phyloP scores from a whole-genome alignment of 2,113 vertebrate species.

The Calcarius ornatus region DNA sequence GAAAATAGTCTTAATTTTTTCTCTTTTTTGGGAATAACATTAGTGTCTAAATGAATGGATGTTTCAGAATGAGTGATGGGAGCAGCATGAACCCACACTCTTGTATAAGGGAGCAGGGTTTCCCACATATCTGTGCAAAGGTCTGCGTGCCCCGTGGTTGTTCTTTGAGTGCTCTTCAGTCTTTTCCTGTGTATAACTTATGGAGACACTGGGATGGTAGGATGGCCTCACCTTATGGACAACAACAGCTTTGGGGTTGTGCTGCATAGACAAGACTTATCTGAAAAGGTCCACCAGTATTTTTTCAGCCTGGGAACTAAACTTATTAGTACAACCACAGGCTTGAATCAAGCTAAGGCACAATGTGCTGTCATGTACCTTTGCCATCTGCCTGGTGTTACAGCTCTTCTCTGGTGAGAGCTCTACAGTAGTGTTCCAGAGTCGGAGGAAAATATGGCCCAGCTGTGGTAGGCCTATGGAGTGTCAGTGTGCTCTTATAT shows the following conservation, averaged over 20 bases:
- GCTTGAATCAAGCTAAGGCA: background rate
- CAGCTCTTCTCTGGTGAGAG: background rate
- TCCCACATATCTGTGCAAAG: background rate
- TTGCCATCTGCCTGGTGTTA: background rate
- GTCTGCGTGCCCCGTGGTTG: background rate
- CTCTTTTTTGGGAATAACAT: background rate
- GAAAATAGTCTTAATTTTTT: accelerated
- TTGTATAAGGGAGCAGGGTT: background rate
- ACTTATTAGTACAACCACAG: accelerated
- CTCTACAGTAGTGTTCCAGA: background rate
- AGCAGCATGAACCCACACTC: background rate
- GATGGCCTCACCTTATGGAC: background rate
- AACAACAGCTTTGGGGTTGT: background rate
- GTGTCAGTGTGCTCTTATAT: background rate
- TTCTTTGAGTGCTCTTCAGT: background rate
- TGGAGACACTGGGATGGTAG: background rate
- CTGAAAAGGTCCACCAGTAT: background rate
- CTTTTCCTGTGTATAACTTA: accelerated
- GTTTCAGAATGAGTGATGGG: background rate
- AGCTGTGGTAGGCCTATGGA: background rate
- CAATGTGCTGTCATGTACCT: background rate
- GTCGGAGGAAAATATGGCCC: background rate
- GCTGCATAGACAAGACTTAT: background rate
- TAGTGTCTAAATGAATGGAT: background rate
- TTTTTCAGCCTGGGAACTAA: background rate